phyloP scores from a whole-genome alignment of 2,888 invertebrate species.

The Petrolisthes manimaculis region DNA sequence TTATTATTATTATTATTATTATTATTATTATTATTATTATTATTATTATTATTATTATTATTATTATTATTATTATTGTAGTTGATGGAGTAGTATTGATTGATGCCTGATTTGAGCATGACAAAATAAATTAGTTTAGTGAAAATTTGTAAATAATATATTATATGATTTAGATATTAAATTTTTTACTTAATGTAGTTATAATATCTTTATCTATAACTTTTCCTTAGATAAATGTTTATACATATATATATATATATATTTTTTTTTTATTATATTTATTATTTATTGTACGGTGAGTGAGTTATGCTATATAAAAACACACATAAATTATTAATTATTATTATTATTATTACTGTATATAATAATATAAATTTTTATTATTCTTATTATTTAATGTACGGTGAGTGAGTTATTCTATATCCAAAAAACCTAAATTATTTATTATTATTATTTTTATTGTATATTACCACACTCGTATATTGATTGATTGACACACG shows the following conservation, averaged over 20 bases:
- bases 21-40: background rate
- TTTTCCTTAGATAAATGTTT: slow-evolving; percentile 6
- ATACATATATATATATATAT: slow-evolving; percentile 1
- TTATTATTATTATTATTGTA: background rate
- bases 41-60: background rate
- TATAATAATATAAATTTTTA: slow-evolving; percentile 7
- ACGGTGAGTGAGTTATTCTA: background rate
- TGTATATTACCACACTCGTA: background rate
- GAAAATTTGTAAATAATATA: background rate
- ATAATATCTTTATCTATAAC: background rate
- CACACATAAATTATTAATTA: too few relatives aligned
- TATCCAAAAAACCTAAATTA: too few relatives aligned
- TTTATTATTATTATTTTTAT: background rate
- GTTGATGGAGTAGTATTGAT: background rate
- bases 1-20: background rate
- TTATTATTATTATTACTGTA: background rate
- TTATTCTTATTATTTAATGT: background rate
- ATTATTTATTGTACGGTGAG: too few relatives aligned
- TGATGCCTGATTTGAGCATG: background rate
- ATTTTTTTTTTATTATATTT: background rate
- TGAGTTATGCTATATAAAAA: too few relatives aligned
- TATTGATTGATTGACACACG: background rate
- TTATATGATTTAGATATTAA: background rate
- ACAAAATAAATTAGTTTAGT: background rate
- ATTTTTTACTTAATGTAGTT: background rate